Evolutionary conservation across 1,140 invertebrate species (phyloP), one percentile per base, ranked within the genome.

Genomic region (Sycophaga agraensis): DNA sequence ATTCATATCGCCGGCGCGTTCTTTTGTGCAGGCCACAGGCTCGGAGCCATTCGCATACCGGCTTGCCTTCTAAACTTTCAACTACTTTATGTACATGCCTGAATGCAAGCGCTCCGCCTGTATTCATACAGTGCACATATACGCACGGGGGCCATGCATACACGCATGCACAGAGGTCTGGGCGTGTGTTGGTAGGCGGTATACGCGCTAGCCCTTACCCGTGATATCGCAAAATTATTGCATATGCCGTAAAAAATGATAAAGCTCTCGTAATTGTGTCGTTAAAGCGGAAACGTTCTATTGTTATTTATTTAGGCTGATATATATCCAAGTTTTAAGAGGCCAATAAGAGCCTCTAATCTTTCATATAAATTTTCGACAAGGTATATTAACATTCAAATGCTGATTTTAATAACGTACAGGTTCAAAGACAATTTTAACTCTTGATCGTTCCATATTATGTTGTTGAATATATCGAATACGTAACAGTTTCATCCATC

Each of bases 1-100:
- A 77, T 76, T 72, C 73, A 72, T 72, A 73, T 68, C 51, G n/a
- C n/a, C n/a, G n/a, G 53, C 5, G 49, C 17, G 51, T 19, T 39
- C 53, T 63, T 66, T 70, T 72, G 65, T 68, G 58, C 39, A 22
- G 24, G 24, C 26, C 24, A n/a, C 46, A 26, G 46, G 24, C n/a
- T 54, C 17, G 24, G 24, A 53, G 8, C 54, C 61, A 54, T 48
- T 55, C 31, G 42, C 39, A 42, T 57, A 43, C 59, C 53, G 53
- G 63, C 42, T 58, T 55, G 26, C 54, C 43, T 63, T 59, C 21
- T n/a, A n/a, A n/a, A 67, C 57, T 50, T 51, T 49, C 31, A 48
- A 48, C 43, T 48, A 57, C 55, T 39, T 51, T 45, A 53, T 49
- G 24, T 21, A 22, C 17, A 11, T 28, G 21, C 49, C 9, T 53